Percentiles rank a stretch among this genome's conserved stretches.
phyloP scores from a whole-genome alignment of 2,113 vertebrate species.

The Embiotoca jacksoni region DNA sequence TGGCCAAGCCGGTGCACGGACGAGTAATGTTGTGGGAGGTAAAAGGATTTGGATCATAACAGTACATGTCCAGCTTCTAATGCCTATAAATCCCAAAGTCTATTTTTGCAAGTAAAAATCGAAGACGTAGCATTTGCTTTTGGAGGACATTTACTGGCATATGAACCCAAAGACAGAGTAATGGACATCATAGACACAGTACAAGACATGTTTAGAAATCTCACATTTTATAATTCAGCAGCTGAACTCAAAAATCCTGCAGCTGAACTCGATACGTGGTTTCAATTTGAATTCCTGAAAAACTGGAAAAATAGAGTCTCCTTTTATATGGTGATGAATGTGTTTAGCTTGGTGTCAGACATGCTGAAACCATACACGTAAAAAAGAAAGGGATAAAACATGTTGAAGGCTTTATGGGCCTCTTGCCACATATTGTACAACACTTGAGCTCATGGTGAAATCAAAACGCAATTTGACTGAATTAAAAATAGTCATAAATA shows the following conservation, averaged over 20 bases:
- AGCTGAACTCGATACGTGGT: conserved; percentile 32
- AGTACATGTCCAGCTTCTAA: conserved; percentile 8
- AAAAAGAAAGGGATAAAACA: conserved; percentile 63
- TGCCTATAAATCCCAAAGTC: conserved; percentile 25
- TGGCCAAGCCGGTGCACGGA: conserved; percentile 32
- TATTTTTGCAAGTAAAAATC: conserved; percentile 10
- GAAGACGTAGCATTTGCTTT: neutral
- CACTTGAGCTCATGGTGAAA: conserved; percentile 63
- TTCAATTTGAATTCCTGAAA: conserved; percentile 39
- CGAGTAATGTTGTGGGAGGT: conserved; percentile 50
- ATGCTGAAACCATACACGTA: conserved; percentile 52
- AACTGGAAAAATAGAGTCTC: conserved; percentile 42
- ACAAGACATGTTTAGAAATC: conserved; percentile 16
- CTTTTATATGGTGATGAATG: conserved; percentile 55
- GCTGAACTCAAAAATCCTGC: conserved; percentile 34
- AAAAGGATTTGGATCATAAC: conserved; percentile 26
- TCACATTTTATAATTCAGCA: conserved; percentile 21
- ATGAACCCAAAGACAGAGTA: conserved; percentile 1
- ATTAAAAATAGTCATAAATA: conserved; percentile 66
- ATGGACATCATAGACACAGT: conserved; percentile 1
- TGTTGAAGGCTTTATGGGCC: conserved; percentile 64
- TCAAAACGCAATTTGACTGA: conserved; percentile 59
- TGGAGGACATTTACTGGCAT: neutral
- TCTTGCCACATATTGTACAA: conserved; percentile 49
- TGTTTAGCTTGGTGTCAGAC: conserved; percentile 61